These are phyloP conservation scores for Hypolimnas misippus DNA, from an alignment of 2,888 invertebrate genomes.

Conservation along the genomic window DNA sequence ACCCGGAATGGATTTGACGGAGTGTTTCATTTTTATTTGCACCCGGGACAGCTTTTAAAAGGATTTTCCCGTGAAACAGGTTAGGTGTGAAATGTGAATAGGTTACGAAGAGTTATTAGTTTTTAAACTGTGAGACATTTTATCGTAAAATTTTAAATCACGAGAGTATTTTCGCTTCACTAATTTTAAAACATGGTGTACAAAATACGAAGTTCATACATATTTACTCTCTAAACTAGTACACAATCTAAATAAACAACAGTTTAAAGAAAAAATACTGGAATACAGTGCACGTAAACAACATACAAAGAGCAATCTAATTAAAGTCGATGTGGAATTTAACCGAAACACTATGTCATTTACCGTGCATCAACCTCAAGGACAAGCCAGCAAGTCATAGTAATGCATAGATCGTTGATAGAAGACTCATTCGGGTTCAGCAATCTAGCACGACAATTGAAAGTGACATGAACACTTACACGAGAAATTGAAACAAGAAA, in stretches of 20 bases:
- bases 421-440: slow-evolving; percentile 4
- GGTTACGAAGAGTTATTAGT: background rate
- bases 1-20: slow-evolving; percentile 32
- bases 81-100: slow-evolving; percentile 19
- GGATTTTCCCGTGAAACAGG: slow-evolving; percentile 17
- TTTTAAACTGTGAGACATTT: background rate
- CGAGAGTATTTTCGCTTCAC: background rate
- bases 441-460: slow-evolving; percentile 8
- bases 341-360: slow-evolving; percentile 41
- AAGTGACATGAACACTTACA: background rate
- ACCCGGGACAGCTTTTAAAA: slow-evolving; percentile 21
- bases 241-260: background rate
- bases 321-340: slow-evolving; percentile 33
- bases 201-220: too few species aligned
- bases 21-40: slow-evolving; percentile 28
- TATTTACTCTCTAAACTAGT: background rate
- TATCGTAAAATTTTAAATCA: background rate
- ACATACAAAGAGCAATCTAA: slow-evolving; percentile 25
- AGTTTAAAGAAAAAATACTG: background rate
- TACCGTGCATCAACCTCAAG: slow-evolving; percentile 40
- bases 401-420: slow-evolving; percentile 25
- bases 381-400: slow-evolving; percentile 16
- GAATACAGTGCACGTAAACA: background rate
- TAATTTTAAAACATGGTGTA: background rate
- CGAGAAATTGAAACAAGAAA: background rate